Evolutionary conservation across 2,113 vertebrate species (phyloP).

Genomic region (Alethe diademata): DNA sequence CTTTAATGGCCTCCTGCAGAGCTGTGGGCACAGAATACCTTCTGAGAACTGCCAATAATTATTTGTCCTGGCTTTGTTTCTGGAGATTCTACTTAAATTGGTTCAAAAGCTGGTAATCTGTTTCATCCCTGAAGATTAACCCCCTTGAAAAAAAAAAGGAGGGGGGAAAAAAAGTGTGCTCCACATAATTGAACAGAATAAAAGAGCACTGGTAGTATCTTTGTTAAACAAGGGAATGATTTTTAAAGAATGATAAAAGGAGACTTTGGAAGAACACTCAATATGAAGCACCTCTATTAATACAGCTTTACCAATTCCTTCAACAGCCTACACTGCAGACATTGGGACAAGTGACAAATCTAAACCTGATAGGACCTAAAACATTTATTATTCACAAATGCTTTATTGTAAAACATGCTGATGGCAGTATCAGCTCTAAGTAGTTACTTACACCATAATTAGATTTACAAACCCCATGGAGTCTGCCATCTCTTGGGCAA

Average conservation of each 20-base stretch:
- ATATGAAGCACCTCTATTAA: conserved; percentile 35
- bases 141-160: conserved; percentile 14
- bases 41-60: conserved; percentile 78
- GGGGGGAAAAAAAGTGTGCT: background rate
- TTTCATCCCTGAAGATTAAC: conserved; percentile 78
- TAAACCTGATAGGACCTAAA: conserved; percentile 19
- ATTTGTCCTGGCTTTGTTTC: conserved; percentile 82
- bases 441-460: background rate
- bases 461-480: conserved; percentile 20
- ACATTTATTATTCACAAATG: background rate
- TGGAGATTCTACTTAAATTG: conserved; percentile 74
- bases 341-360: conserved; percentile 3
- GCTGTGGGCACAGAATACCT: conserved; percentile 70
- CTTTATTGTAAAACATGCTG: conserved; percentile 11
- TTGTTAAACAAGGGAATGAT: conserved; percentile 67
- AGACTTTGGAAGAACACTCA: conserved; percentile 48
- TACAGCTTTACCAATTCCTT: conserved; percentile 25
- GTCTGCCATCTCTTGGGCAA: background rate
- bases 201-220: conserved; percentile 57
- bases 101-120: conserved; percentile 80
- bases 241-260: conserved; percentile 68
- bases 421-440: background rate
- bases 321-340: background rate
- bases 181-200: conserved; percentile 68
- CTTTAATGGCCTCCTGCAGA: conserved; percentile 72